A percentile compares a stretch with the other conserved stretches of the same genome.
Conservation (phyloP, 2,888 invertebrate genomes). For the Orchesellides sinensis region DNA sequence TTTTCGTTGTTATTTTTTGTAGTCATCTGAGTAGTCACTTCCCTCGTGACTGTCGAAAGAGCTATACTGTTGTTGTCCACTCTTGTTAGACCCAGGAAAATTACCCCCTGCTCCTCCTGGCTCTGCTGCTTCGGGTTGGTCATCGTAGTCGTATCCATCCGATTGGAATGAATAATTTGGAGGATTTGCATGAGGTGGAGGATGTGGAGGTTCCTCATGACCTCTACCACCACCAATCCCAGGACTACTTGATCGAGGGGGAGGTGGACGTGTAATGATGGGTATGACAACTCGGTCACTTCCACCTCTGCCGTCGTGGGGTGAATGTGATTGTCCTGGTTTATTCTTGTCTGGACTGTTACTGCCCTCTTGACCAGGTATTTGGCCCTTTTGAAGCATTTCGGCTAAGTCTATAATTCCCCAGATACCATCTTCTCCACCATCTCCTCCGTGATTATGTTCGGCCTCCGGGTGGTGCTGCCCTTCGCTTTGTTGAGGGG, state of each 20-base stretch:
- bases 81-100: not conserved
- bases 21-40: slow-evolving; percentile 26
- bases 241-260: not conserved
- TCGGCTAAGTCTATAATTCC: slow-evolving; percentile 51
- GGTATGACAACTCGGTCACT: slow-evolving; percentile 7
- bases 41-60: slow-evolving; percentile 24
- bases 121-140: not conserved
- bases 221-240: not conserved
- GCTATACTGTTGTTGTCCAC: not conserved
- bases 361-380: slow-evolving; percentile 5
- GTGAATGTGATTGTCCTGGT: not conserved
- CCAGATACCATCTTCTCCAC: slow-evolving; percentile 44
- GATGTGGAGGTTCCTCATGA: not conserved
- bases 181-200: not conserved
- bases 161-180: not conserved
- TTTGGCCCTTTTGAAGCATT: slow-evolving; percentile 33
- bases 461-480: not conserved
- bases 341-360: not conserved
- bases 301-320: not conserved
- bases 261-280: slow-evolving; percentile 27
- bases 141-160: slow-evolving; percentile 23
- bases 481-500: not conserved
- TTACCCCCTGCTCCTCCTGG: not conserved
- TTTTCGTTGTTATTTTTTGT: not conserved
- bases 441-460: not conserved